Evolutionary conservation across 2,888 invertebrate genomes (phyloP).

Genomic region (Athalia rosae): DNA sequence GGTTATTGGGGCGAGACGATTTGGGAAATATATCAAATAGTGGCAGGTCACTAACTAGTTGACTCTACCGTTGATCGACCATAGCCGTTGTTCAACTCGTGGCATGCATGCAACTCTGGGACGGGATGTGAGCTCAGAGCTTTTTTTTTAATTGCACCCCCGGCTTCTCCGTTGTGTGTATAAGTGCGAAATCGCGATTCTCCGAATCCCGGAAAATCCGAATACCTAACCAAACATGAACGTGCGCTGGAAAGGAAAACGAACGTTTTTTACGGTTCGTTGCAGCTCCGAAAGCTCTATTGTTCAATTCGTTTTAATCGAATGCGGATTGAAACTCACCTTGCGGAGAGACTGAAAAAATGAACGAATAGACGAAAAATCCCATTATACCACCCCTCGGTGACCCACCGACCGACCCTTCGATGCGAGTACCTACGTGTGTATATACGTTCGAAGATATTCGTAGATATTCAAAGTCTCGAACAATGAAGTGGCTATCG

Average conservation of each 20-base stretch:
- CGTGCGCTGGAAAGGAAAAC: not conserved
- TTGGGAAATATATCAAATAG: too few relatives aligned
- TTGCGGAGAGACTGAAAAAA: not conserved
- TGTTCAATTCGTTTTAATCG: conserved; percentile 38
- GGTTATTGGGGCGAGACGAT: too few relatives aligned
- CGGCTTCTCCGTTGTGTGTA: not conserved
- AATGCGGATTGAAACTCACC: conserved; percentile 32
- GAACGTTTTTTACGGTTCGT: conserved; percentile 34
- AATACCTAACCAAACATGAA: not conserved
- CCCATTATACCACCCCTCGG: not conserved
- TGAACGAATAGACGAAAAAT: conserved; percentile 1
- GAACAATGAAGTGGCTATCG: conserved; percentile 33
- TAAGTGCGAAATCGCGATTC: conserved; percentile 3
- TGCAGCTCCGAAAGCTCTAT: conserved; percentile 29
- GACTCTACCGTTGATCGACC: not conserved
- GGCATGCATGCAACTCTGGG: conserved; percentile 5
- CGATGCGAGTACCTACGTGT: too few relatives aligned
- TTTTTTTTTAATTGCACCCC: conserved; percentile 40
- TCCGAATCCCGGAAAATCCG: not conserved
- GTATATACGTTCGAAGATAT: not conserved
- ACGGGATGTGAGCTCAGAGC: conserved; percentile 8
- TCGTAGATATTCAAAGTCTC: conserved; percentile 1
- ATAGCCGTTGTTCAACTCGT: conserved; percentile 16
- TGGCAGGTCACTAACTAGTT: conserved; percentile 4
- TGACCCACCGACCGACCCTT: too few relatives aligned